Percentiles rank a stretch among this genome's conserved stretches.
phyloP scores from a whole-genome alignment of 2,888 invertebrate genomes.

The Ernsta delagoae region DNA sequence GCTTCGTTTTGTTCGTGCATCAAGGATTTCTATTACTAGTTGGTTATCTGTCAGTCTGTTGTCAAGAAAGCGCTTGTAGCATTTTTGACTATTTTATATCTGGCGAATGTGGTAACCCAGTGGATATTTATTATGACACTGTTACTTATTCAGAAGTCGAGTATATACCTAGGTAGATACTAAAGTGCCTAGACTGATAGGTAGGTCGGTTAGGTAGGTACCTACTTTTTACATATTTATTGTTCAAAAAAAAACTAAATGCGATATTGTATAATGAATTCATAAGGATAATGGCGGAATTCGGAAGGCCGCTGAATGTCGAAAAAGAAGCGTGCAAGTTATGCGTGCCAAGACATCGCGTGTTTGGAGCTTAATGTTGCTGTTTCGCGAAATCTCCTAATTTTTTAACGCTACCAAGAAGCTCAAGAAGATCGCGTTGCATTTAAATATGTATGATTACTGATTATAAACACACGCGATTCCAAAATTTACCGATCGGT shows the following conservation, averaged over 20 bases:
- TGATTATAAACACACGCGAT: constrained; percentile 16
- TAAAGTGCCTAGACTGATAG: too few relatives aligned
- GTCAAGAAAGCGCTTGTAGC: too few relatives aligned
- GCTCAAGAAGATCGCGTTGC: background rate
- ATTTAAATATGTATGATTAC: background rate
- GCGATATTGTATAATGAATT: background rate
- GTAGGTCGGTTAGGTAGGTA: too few relatives aligned
- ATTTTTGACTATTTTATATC: too few relatives aligned
- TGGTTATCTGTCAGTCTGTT: background rate
- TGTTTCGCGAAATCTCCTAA: constrained; percentile 16
- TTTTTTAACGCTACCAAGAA: constrained; percentile 9
- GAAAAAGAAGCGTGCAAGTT: constrained; percentile 8
- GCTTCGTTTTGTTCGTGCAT: background rate
- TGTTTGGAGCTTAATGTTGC: constrained; percentile 1
- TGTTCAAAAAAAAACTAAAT: too few relatives aligned
- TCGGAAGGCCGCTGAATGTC: background rate
- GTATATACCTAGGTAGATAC: too few relatives aligned
- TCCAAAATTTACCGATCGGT: background rate
- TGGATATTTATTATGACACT: too few relatives aligned
- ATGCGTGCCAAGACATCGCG: constrained; percentile 22
- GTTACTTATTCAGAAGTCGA: too few relatives aligned
- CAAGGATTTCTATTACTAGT: background rate
- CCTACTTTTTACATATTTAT: too few relatives aligned
- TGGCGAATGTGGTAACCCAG: too few relatives aligned
- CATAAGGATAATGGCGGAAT: background rate